Evolutionary conservation across 2,888 invertebrate genomes (phyloP), one percentile per base, ranked within the genome.

Genomic region (Sicus ferrugineus): DNA sequence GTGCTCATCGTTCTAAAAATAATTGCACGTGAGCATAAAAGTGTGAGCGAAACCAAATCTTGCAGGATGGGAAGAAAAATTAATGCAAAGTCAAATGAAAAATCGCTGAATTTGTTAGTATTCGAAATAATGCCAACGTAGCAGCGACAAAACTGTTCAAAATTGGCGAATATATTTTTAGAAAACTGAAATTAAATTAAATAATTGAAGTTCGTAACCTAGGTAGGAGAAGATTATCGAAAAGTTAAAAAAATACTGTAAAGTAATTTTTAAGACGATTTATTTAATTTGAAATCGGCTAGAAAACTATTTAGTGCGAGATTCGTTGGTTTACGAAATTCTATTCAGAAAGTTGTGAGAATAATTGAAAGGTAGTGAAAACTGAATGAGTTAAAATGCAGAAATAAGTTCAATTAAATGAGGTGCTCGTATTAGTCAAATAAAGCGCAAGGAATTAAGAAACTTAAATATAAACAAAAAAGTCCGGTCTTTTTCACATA

Each of bases 91-190:
- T 64, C 42, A 54, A 31, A 66, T 42, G 54, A 38, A 23, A n/a
- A 59, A 59, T 42, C 1, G 16, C 23, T 31, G 3, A 11, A 21
- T 59, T 58, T 9, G 26, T 54, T 59, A 67, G 67, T 67, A 46
- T 31, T 42, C 48, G 48, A 58, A 59, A 21, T 19, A 59, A 23
- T 46, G 19, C 48, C 67, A 56, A 59, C 58, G 58, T 48, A 34
- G 9, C 31, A 67, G 21, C 48, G 9, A 67, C 58, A 11, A 59
- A 54, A 23, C n/a, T 56, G 56, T 61, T 23, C n/a, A 19, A 64
- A 64, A 31, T 54, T 65, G 23, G 46, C 21, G 67, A 70, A 70
- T 66, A 73, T 74, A 74, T 74, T 74, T 74, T 71, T 74, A 74
- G 74, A 74, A 74, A n/a, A 68, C 14, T 42, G 67, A 70, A 72